phyloP scores from a whole-genome alignment of 30 jellyfish, hydroid and myxozoan species.

The Turritopsis rubra region DNA sequence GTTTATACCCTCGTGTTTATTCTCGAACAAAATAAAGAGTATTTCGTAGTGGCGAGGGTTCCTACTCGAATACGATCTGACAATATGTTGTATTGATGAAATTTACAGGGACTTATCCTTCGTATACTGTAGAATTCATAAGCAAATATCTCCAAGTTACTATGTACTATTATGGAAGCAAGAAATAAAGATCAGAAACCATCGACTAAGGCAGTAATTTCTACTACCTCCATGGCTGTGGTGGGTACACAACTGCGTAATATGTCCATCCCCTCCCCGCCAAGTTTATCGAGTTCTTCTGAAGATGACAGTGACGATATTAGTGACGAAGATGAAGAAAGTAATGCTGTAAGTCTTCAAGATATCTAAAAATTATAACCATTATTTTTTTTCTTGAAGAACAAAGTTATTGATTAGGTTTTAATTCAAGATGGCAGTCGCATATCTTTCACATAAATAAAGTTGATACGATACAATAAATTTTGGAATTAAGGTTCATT shows the following conservation, averaged over 20 bases:
- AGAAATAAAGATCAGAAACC: constrained; percentile 6
- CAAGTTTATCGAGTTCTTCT: constrained; percentile 89
- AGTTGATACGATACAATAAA: neutral
- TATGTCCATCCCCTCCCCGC: constrained; percentile 96
- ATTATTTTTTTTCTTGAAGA: neutral
- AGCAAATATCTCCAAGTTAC: neutral
- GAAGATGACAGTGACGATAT: constrained; percentile 78
- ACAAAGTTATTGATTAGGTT: neutral
- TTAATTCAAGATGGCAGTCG: neutral
- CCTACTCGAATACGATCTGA: neutral
- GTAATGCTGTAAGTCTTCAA: constrained; percentile 4
- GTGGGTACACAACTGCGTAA: constrained; percentile 85
- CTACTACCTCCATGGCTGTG: constrained; percentile 61
- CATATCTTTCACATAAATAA: neutral
- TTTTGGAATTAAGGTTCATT: neutral
- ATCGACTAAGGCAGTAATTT: constrained; percentile 19
- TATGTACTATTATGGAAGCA: neutral
- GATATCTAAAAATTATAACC: neutral
- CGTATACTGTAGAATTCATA: neutral
- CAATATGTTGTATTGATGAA: neutral
- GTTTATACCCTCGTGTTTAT: constrained; percentile 50
- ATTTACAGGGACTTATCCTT: neutral
- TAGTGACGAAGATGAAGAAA: constrained; percentile 72
- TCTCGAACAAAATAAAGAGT: constrained; percentile 19
- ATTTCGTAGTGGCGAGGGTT: constrained; percentile 21